Percentiles rank a stretch among this genome's conserved stretches.
These are phyloP conservation scores for Melanotaenia trifasciata DNA, from an alignment of 2,797 vertebrate species.

Conservation along the genomic window DNA sequence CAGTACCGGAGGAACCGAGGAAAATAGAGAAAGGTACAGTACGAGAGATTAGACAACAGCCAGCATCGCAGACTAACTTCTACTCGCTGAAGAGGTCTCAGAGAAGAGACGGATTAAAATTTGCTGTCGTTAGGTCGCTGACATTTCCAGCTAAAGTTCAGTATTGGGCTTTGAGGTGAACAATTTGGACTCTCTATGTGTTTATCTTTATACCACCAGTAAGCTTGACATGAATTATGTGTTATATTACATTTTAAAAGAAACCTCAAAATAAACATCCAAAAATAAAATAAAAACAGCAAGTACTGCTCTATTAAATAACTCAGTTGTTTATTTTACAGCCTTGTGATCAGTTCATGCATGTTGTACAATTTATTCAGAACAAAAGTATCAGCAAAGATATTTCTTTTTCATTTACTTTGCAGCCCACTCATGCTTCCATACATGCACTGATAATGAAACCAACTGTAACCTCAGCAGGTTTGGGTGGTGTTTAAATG, in stretches of 20 bases:
- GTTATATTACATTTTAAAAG: neutral
- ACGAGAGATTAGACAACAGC: too few relatives aligned
- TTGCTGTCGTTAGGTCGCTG: too few relatives aligned
- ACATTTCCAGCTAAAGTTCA: too few relatives aligned
- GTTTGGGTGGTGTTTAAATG: neutral
- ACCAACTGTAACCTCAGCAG: neutral
- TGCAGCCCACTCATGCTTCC: neutral
- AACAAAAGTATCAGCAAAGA: neutral
- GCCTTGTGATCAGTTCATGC: neutral
- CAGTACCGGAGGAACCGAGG: too few relatives aligned
- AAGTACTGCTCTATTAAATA: neutral
- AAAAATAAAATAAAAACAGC: neutral
- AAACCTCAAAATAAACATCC: neutral
- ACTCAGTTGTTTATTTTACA: neutral
- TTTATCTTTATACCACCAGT: neutral
- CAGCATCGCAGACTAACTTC: too few relatives aligned
- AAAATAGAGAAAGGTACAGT: too few relatives aligned
- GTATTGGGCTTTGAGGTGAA: too few relatives aligned
- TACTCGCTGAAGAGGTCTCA: too few relatives aligned
- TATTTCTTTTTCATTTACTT: neutral
- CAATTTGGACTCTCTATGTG: neutral
- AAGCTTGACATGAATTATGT: neutral
- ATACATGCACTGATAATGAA: neutral
- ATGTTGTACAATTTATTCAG: neutral
- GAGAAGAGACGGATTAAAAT: too few relatives aligned